These are phyloP conservation scores for Euclidia mi DNA, from an alignment of 2,888 invertebrate genomes.

Conservation along the genomic window DNA sequence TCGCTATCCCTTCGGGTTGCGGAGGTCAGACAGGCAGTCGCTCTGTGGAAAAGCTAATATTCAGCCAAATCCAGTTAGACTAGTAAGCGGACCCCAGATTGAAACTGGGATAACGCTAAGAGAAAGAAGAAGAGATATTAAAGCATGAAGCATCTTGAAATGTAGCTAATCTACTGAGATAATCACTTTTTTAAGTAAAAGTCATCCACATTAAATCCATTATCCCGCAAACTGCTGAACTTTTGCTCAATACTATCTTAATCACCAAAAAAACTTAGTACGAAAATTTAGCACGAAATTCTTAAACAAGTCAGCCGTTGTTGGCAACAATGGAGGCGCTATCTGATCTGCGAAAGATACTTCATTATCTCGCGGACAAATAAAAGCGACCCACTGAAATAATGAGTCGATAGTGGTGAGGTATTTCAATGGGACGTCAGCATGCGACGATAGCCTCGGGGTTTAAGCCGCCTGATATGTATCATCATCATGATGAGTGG, in stretches of 20 bases:
- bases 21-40: no score
- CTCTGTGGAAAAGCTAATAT: no score
- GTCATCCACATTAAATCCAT: constrained; percentile 15
- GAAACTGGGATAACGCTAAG: no score
- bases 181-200: constrained; percentile 3
- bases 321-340: constrained; percentile 58
- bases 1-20: no score
- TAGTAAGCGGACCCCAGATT: no score
- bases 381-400: constrained; percentile 56
- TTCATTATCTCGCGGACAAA: constrained; percentile 61
- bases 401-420: constrained; percentile 59
- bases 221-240: constrained; percentile 21
- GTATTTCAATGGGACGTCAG: constrained; percentile 30
- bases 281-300: constrained; percentile 53
- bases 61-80: no score
- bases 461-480: not conserved
- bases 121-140: no score
- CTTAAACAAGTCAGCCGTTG: constrained; percentile 54
- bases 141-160: no score
- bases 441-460: constrained; percentile 21
- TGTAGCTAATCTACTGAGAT: no score
- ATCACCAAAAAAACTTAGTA: constrained; percentile 49
- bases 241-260: constrained; percentile 48
- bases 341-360: constrained; percentile 61
- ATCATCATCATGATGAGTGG: constrained; percentile 4